Conservation (phyloP, 2,797 vertebrate genomes). For the Hypotaenidia okinawae region DNA sequence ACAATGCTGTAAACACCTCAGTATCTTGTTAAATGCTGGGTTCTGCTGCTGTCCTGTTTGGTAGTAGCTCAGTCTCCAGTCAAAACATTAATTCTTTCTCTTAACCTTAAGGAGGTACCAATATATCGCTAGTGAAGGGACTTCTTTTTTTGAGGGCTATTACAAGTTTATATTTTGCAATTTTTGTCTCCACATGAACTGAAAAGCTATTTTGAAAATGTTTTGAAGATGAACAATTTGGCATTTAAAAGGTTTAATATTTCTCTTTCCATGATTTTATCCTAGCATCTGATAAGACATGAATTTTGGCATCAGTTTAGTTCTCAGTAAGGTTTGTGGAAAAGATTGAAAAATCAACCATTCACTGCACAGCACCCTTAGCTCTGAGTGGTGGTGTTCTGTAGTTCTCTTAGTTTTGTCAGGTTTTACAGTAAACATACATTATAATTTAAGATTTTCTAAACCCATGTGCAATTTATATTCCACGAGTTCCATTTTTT, state of each 20-base stretch:
- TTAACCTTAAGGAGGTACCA: not conserved
- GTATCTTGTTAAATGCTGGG: not conserved
- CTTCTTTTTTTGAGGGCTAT: not conserved
- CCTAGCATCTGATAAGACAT: not conserved
- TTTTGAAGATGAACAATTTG: not conserved
- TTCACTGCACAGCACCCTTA: not conserved
- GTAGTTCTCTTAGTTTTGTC: not conserved
- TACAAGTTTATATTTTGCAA: not conserved
- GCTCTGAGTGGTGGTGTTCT: not conserved
- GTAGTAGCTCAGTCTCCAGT: not conserved
- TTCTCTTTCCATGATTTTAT: not conserved
- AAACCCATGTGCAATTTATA: not conserved
- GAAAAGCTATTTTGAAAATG: not conserved
- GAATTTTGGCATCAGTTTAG: not conserved
- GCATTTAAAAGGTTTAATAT: not conserved
- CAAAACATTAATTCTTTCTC: not conserved
- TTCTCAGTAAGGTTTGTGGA: not conserved
- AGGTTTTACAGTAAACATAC: not conserved
- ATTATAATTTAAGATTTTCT: not conserved
- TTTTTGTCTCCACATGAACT: not conserved
- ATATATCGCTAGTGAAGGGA: not conserved
- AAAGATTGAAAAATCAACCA: not conserved
- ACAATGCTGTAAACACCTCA: not conserved
- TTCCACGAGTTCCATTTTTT: accelerated
- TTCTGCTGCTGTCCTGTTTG: not conserved